Base-by-base conservation (phyloP, 2,113 vertebrate species). In the Myotis davidii region DNA sequence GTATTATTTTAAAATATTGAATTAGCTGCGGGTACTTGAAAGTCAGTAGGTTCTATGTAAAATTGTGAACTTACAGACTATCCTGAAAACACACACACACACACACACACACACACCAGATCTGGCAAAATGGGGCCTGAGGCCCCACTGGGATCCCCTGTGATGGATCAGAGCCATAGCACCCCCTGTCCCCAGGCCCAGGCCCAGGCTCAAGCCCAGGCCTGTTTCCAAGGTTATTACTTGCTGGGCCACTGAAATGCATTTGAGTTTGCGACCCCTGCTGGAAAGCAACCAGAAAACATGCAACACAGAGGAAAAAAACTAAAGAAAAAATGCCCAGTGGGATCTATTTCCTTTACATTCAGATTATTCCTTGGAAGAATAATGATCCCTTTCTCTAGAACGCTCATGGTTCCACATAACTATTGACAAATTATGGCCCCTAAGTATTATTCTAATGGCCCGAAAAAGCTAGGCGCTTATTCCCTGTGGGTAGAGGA, bases 361-460 rank as follows among this genome's bases (percentile, higher is more conserved):
- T 88, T 83, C 61, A 85, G 54, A 37, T 77, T 42, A 76, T 85
- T 94, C 78, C 88, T 92, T 9, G 2, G 85, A 96, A 97, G 90
- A 97, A 77, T 59, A 88, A 95, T 95, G 73, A 95, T 94, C 96
- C 96, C 88, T 94, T 96, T 97, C 82, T 93, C 92, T 64, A 92
- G 85, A 78, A 56, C 64, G 96, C 94, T 85, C 8, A 9, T 91
- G 82, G 65, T 85, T 94, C 54, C 95, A 77, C 76, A 85, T 85
- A 94, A 95, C 94, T 94, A 94, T 56, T 96, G 97, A 96, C 88
- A 94, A 90, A 92, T 64, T 77, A 70, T 27, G 32, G 73, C 90
- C 88, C 85, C 79, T 90, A 85, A 97, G 89, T 74, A 94, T 94
- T 90, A 93, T 87, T 94, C 95, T 94, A 93, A 95, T 0, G 12